Conservation (phyloP, 2,888 invertebrate genomes). For the Leistus spinibarbis region DNA sequence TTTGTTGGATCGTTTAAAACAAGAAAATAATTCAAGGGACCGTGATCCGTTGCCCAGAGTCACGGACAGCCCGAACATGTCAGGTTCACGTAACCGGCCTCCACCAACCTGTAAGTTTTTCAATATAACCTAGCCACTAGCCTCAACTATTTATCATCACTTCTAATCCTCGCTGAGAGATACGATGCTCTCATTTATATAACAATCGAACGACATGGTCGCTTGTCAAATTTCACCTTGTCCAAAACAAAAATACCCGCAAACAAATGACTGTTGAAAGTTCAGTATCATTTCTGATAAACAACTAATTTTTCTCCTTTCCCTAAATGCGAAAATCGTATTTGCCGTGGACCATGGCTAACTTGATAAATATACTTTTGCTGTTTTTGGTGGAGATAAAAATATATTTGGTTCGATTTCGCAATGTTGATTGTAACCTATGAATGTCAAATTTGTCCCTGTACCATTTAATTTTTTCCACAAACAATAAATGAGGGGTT, state of each 20-base stretch:
- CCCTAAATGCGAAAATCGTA: neutral
- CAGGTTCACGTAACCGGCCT: slow-evolving; percentile 61
- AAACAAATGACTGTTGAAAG: neutral
- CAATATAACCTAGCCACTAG: slow-evolving; percentile 32
- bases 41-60: slow-evolving; percentile 51
- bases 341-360: neutral
- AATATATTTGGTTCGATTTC: neutral
- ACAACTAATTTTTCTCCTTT: neutral
- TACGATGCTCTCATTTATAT: neutral
- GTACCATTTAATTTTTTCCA: neutral
- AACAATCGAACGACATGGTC: neutral
- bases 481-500: neutral
- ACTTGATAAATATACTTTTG: neutral
- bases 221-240: neutral
- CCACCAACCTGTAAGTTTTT: slow-evolving; percentile 37
- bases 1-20: slow-evolving; percentile 79
- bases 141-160: slow-evolving; percentile 40
- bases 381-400: neutral
- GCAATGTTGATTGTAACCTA: neutral
- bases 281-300: neutral
- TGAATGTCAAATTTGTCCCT: neutral
- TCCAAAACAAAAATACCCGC: neutral
- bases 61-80: slow-evolving; percentile 56
- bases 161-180: slow-evolving; percentile 15
- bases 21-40: slow-evolving; percentile 59